Evolutionary conservation across 2,888 invertebrate genomes (phyloP).

Genomic region (Caenorhabditis sp.): DNA sequence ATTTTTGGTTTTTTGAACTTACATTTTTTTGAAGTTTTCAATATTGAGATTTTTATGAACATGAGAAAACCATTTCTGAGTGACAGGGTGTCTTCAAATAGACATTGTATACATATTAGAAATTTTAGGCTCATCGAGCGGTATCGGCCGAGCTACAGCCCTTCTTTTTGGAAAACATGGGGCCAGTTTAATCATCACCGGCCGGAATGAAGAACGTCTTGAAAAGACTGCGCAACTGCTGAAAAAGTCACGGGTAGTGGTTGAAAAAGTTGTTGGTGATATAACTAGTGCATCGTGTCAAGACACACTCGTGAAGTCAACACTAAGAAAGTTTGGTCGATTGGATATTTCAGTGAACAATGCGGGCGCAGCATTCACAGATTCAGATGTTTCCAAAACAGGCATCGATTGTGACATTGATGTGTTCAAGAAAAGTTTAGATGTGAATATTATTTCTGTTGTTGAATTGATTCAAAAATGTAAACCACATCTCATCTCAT

Average conservation of each 20-base stretch:
- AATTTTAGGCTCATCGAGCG: conserved; percentile 27
- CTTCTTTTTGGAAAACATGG: conserved; percentile 18
- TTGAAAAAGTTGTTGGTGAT: conserved; percentile 8
- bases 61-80: no score
- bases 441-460: conserved; percentile 11
- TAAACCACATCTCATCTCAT: conserved; percentile 6
- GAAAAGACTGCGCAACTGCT: conserved; percentile 11
- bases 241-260: conserved; percentile 2
- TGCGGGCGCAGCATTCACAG: conserved; percentile 14
- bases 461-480: conserved; percentile 9
- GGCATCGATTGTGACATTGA: conserved; percentile 10
- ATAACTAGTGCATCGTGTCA: conserved; percentile 2
- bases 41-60: not conserved
- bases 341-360: conserved; percentile 24
- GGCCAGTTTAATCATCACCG: conserved; percentile 25
- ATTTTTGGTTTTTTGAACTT: no score
- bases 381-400: not conserved
- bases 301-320: conserved; percentile 14
- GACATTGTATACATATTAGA: no score
- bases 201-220: conserved; percentile 8
- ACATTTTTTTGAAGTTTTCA: not conserved
- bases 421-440: conserved; percentile 7
- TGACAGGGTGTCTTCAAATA: no score
- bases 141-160: conserved; percentile 20
- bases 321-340: conserved; percentile 16